Evolutionary conservation across 2,113 vertebrate genomes (phyloP).

Genomic region (Oryzias javanicus): DNA sequence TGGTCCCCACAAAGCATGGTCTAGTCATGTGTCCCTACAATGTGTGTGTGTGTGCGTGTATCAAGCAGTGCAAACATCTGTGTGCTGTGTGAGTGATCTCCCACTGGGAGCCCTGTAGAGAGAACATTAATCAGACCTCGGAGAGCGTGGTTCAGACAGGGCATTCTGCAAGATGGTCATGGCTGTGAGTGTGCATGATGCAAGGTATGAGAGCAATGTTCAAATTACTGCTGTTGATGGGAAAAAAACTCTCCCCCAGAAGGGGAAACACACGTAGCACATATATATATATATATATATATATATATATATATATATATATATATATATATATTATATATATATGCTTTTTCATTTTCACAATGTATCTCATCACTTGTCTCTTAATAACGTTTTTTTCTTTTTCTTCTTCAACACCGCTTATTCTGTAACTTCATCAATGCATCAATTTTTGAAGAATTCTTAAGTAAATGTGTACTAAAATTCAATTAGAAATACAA

Average conservation of each 20-base stretch:
- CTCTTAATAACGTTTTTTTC: no score
- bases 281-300: not conserved
- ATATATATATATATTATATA: no score
- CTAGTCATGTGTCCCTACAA: no score
- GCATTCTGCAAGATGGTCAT: conserved; percentile 12
- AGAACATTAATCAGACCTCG: conserved; percentile 64
- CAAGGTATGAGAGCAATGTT: conserved; percentile 3
- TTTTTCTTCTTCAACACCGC: no score
- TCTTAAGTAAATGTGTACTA: no score
- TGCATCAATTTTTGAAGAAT: no score
- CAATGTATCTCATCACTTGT: no score
- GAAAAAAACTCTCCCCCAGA: not conserved
- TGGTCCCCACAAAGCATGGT: no score
- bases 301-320: no score
- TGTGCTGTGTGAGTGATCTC: conserved; percentile 45
- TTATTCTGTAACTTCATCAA: no score
- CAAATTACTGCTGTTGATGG: conserved; percentile 24
- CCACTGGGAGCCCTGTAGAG: conserved; percentile 52
- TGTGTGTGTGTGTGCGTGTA: conserved; percentile 19
- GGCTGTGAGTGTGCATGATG: conserved; percentile 2
- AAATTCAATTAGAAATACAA: no score
- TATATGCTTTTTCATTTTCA: no score
- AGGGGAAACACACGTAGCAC: not conserved
- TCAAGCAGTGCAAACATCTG: conserved; percentile 2
- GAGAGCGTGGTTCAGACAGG: conserved; percentile 36